These are phyloP conservation scores for Theocolax elegans DNA, from an alignment of 1,140 invertebrate genomes.

Conservation along the genomic window DNA sequence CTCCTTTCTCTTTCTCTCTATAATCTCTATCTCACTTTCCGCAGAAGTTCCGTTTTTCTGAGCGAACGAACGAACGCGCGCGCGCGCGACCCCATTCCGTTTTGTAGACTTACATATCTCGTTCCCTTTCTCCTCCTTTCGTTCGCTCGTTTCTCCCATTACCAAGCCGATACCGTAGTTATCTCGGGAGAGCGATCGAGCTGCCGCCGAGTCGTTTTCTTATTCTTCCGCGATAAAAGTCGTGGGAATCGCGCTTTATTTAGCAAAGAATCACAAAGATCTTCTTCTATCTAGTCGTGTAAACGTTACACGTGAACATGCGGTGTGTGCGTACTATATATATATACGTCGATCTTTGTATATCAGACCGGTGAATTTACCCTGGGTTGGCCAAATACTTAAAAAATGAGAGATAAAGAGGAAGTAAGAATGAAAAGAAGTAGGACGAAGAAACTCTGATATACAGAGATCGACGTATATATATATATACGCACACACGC, in stretches of 20 bases:
- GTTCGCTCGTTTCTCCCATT: constrained; percentile 20
- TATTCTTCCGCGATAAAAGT: constrained; percentile 16
- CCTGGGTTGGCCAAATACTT: constrained; percentile 28
- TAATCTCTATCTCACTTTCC: too few relatives aligned
- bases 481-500: not conserved
- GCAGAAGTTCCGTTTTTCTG: not conserved
- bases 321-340: not conserved
- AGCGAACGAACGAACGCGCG: not conserved
- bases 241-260: constrained; percentile 28
- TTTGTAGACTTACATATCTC: not conserved
- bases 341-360: too few relatives aligned
- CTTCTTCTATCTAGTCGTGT: not conserved
- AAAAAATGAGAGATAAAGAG: not conserved
- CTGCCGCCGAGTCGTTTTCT: not conserved
- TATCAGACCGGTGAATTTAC: constrained; percentile 10
- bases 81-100: not conserved
- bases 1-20: not conserved
- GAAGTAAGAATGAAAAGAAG: not conserved
- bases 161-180: constrained; percentile 35
- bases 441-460: not conserved
- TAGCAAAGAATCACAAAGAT: constrained; percentile 39
- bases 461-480: not conserved
- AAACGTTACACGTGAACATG: not conserved
- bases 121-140: constrained; percentile 16
- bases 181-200: constrained; percentile 23